Evolutionary conservation across 2,888 invertebrate species (phyloP).

Genomic region (Uloborus plumipes): DNA sequence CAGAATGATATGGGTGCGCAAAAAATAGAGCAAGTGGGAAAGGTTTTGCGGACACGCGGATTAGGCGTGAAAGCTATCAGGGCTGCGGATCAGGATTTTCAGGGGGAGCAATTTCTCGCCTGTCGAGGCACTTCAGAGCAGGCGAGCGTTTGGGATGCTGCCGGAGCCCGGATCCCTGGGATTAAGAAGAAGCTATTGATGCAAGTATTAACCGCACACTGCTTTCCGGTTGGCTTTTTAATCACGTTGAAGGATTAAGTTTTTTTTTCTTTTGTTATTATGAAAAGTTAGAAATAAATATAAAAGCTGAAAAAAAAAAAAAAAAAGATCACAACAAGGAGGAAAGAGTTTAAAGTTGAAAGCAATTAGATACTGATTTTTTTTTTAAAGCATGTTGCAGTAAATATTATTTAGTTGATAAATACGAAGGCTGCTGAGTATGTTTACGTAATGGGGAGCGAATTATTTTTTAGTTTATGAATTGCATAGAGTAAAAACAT

Average conservation of each 20-base stretch:
- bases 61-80: conserved; percentile 55
- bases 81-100: conserved; percentile 26
- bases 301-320: too few relatives aligned
- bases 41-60: conserved; percentile 38
- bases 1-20: conserved; percentile 21
- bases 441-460: too few relatives aligned
- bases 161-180: conserved; percentile 29
- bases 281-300: too few relatives aligned
- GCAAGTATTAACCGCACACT: conserved; percentile 29
- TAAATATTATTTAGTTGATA: too few relatives aligned
- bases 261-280: too few relatives aligned
- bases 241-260: background rate
- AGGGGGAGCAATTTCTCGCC: conserved; percentile 50
- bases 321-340: too few relatives aligned
- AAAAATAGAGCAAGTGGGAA: conserved; percentile 9
- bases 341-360: too few relatives aligned
- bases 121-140: conserved; percentile 30
- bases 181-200: conserved; percentile 34
- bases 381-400: too few relatives aligned
- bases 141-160: background rate
- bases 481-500: too few relatives aligned
- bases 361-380: too few relatives aligned
- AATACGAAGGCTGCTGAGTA: too few relatives aligned
- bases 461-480: too few relatives aligned
- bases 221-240: background rate